Evolutionary conservation across 1,140 invertebrate species (phyloP), one percentile per base, ranked within the genome.

Genomic region (Dendroctonus valens): DNA sequence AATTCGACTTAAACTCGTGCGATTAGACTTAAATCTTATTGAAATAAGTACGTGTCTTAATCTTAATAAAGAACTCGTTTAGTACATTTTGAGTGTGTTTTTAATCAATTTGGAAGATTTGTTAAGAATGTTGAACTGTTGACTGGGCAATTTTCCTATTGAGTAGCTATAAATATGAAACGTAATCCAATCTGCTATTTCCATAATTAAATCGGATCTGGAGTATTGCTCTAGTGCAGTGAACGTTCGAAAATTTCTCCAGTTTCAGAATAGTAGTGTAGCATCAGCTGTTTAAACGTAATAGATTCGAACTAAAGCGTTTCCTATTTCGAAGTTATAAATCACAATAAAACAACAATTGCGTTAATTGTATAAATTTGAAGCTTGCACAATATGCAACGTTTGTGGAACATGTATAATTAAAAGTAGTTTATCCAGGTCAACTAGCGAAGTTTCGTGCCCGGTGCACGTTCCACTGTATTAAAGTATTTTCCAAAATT

Each of bases 401-500:
- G 54, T 54, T 65, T 55, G 58, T 60, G 65, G 38, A 67, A 54
- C 65, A 60, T 58, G 57, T 67, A 58, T 55, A 68, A 68, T 60
- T 68, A 68, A 68, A 68, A 68, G 66, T 68, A 62, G 55, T 68
- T 63, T 59, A 59, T 68, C 55, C 54, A 63, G 66, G 66, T 63
- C 65, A 67, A 48, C 58, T 67, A 46, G 57, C 54, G 59, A 68
- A 68, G 52, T 68, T 68, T 46, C 44, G 46, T 53, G 59, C 52
- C 66, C 38, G 39, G 7, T 58, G 52, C 59, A 68, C 66, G 66
- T 68, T 63, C 50, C 11, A 62, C 52, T 62, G 66, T 68, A 68
- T 68, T 68, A 68, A 68, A 68, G 66, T 68, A 68, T 68, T 62
- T 68, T 68, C 65, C 52, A 63, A 68, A 68, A 68, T 63, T 68